phyloP scores from a whole-genome alignment of 2,797 vertebrate genomes.

The Loris lydekkerianus region DNA sequence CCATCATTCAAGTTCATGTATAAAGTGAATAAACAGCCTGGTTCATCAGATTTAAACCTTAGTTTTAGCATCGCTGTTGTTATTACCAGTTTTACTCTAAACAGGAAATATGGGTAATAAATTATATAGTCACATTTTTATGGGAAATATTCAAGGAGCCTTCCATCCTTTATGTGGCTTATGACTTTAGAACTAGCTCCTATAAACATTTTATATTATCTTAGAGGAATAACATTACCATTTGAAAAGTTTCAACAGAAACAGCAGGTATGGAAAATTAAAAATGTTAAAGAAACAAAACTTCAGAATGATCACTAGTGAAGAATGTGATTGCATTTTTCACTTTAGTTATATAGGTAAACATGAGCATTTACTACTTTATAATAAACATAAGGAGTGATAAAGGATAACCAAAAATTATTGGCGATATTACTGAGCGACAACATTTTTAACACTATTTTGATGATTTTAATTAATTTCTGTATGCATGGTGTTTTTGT shows the following conservation, averaged over 20 bases:
- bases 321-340: background rate
- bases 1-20: background rate
- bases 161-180: slow-evolving; percentile 4
- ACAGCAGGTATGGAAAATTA: background rate
- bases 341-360: background rate
- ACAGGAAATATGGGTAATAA: background rate
- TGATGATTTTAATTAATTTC: background rate
- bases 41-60: background rate
- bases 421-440: background rate
- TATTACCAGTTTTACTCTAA: background rate
- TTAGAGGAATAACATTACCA: background rate
- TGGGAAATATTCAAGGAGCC: background rate
- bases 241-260: background rate
- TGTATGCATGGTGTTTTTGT: background rate
- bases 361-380: background rate
- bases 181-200: background rate
- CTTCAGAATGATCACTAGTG: background rate
- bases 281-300: background rate
- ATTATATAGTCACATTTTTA: background rate
- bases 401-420: background rate
- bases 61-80: background rate
- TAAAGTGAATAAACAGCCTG: background rate
- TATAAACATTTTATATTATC: background rate
- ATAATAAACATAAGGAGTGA: background rate
- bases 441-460: background rate